A percentile compares a stretch with the other conserved stretches of the same genome.
phyloP scores from a whole-genome alignment of 2,888 invertebrate genomes.

The Poecilobothrus nobilitatus region DNA sequence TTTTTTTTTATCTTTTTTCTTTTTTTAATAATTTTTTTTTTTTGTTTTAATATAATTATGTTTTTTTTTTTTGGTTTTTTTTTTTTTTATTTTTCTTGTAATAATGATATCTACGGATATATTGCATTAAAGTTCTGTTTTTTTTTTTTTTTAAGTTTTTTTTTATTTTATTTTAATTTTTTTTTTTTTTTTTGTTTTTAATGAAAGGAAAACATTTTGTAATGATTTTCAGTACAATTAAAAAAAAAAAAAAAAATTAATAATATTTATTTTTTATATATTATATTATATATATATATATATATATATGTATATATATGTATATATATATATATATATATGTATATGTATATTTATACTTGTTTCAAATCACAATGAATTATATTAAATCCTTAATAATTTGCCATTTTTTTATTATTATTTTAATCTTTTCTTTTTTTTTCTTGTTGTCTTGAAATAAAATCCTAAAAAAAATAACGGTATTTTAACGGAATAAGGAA shows the following conservation, averaged over 20 bases:
- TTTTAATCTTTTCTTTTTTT: background rate
- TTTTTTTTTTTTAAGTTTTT: constrained; percentile 12
- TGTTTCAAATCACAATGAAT: constrained; percentile 2
- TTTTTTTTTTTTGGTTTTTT: constrained; percentile 16
- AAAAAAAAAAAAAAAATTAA: constrained; percentile 11
- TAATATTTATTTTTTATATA: background rate
- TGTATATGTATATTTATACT: background rate
- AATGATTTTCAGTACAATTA: constrained; percentile 7
- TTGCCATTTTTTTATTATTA: background rate
- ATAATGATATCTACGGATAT: constrained; percentile 24
- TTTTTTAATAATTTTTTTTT: constrained; percentile 18
- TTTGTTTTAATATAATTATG: constrained; percentile 9
- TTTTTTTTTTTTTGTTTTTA: constrained; percentile 15
- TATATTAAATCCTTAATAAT: constrained; percentile 4
- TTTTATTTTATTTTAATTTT: constrained; percentile 16
- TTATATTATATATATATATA: background rate
- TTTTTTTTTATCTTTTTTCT: constrained; percentile 16
- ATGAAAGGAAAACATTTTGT: constrained; percentile 8
- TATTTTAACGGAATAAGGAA: no score
- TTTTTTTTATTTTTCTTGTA: constrained; percentile 17
- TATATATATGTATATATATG: background rate
- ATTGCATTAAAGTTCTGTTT: constrained; percentile 22
- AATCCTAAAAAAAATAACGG: no score
- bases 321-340: background rate
- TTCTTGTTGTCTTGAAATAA: background rate